phyloP scores from a whole-genome alignment of 2,797 vertebrate genomes.

The Muscicapa comitata region DNA sequence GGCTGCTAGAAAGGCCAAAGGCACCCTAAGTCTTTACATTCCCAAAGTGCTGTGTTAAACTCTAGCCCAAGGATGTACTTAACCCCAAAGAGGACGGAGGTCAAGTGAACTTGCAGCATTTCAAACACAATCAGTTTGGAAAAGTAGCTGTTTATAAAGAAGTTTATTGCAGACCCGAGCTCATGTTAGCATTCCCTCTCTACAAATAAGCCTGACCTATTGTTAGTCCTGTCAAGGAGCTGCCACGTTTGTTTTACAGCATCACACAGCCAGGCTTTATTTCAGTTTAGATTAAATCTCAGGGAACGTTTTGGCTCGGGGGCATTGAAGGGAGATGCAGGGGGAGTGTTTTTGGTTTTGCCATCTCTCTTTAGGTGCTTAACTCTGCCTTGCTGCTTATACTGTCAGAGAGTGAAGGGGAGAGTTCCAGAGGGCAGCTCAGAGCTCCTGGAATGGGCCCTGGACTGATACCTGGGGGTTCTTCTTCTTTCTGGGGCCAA shows the following conservation, averaged over 20 bases:
- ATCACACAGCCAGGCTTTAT: neutral
- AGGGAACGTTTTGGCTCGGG: neutral
- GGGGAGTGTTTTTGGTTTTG: neutral
- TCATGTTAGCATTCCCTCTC: conserved; percentile 33
- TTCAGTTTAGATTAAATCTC: conserved; percentile 29
- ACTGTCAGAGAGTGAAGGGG: neutral
- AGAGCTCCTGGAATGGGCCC: neutral
- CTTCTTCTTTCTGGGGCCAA: neutral
- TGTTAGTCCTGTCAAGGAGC: conserved; percentile 15
- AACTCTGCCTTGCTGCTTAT: neutral
- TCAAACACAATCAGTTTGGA: conserved; percentile 48
- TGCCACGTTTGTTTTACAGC: conserved; percentile 23
- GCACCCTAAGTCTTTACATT: conserved; percentile 59
- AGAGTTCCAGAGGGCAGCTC: neutral
- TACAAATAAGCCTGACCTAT: conserved; percentile 34
- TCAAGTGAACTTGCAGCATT: conserved; percentile 68
- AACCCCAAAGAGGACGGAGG: conserved; percentile 43
- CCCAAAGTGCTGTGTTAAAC: conserved; percentile 56
- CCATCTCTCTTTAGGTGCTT: neutral
- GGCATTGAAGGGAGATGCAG: neutral
- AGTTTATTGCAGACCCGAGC: conserved; percentile 9
- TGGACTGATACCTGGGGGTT: neutral
- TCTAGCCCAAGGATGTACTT: conserved; percentile 67
- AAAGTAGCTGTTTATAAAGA: conserved; percentile 45
- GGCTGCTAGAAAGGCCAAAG: conserved; percentile 56